Evolutionary conservation across 2,113 vertebrate species (phyloP), one percentile per base, ranked within the genome.

Genomic region (Phyllostomus discolor): DNA sequence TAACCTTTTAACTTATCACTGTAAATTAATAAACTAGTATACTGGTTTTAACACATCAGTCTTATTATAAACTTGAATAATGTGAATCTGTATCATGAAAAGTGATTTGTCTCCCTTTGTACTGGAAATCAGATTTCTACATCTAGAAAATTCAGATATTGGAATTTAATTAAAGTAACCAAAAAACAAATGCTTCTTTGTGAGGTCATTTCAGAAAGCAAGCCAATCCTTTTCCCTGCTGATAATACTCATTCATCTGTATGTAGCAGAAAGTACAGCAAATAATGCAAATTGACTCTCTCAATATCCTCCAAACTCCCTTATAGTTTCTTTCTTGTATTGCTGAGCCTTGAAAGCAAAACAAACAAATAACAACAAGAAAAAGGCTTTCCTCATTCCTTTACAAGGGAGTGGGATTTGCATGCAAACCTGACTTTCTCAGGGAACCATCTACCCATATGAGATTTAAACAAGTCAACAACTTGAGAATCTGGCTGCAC

Each of bases 71-170:
- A 92, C 24, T 50, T 85, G 8, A 19, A 69, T 75, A 80, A 79
- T 52, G 16, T 96, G 69, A 80, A 33, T 76, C 62, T 92, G 38
- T 35, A 57, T 84, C 57, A 84, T 35, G 17, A 94, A 72, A 88
- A 20, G 38, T 76, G 20, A 96, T 67, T 91, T 93, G 11, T 92
- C 64, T 93, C 43, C 35, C 76, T 28, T 46, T 78, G 5, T 90
- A 76, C 10, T 79, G 43, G 78, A 91, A 95, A 82, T 86, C 26
- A 91, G 46, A 94, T 82, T 89, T 95, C 72, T 97, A 14, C 28
- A 80, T 50, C n/a, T 50, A 95, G n/a, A 93, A 95, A 91, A 95
- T 79, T 93, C 33, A 79, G 41, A 95, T 88, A 38, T 80, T 84
- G 5, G 72, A 75, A 41, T 97, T 95, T 72, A 84, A 95, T 79